Evolutionary conservation across 2,888 invertebrate species (phyloP).

Genomic region (Apodemia duryi): DNA sequence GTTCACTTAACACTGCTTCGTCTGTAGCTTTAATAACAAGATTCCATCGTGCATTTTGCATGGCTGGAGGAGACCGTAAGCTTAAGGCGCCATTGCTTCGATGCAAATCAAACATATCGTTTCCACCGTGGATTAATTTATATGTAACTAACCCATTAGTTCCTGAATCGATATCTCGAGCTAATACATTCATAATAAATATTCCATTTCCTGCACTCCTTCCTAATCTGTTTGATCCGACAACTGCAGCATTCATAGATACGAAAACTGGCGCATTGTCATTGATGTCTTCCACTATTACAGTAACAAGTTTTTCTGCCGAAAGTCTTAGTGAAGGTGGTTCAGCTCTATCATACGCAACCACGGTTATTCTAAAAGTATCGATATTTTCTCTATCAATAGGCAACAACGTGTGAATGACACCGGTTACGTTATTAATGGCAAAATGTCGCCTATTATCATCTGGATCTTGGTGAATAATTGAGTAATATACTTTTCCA

Average conservation of each 20-base stretch:
- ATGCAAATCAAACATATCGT: constrained; percentile 89
- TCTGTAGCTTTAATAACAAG: constrained; percentile 93
- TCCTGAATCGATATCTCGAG: constrained; percentile 93
- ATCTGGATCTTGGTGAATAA: constrained; percentile 91
- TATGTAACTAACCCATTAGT: constrained; percentile 96
- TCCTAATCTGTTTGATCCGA: constrained; percentile 79
- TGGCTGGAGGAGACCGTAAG: constrained; percentile 78
- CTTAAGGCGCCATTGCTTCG: constrained; percentile 88
- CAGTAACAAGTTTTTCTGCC: constrained; percentile 94
- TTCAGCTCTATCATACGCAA: constrained; percentile 93
- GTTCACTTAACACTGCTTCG: constrained; percentile 93
- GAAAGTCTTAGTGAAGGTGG: constrained; percentile 85
- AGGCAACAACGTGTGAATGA: constrained; percentile 90
- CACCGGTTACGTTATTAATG: constrained; percentile 91
- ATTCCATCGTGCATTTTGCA: constrained; percentile 87
- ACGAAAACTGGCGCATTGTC: constrained; percentile 95
- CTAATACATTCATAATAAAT: constrained; percentile 88
- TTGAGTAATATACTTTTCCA: constrained; percentile 93
- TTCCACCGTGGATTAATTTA: constrained; percentile 88
- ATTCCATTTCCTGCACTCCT: constrained; percentile 77
- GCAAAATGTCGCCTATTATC: constrained; percentile 88
- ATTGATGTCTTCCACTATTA: constrained; percentile 95
- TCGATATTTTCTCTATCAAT: constrained; percentile 95
- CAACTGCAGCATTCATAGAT: constrained; percentile 94
- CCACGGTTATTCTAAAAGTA: constrained; percentile 92